Base-by-base conservation (phyloP, 1,140 invertebrate species). In the Sycophaga agraensis region DNA sequence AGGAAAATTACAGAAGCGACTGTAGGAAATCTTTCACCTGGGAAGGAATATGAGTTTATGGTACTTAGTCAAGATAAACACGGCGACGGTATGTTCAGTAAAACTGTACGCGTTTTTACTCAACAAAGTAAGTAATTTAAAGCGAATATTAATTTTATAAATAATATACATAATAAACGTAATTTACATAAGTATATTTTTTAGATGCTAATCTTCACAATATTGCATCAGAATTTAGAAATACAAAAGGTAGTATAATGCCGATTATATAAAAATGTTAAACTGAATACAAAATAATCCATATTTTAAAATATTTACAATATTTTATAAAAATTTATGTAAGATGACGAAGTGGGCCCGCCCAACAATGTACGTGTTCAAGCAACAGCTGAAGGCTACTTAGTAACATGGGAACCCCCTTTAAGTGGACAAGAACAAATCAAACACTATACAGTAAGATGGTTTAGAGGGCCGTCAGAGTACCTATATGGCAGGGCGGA, bases 21-120 rank as follows among this genome's bases (percentile, higher is more conserved):
- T 0, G 84, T 97, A 45, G 86, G 87, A 61, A 88, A 89, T 61
- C 83, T 97, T 53, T 80, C 82, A 35, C 86, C 93, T 6, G 90
- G 89, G 24, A 84, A 86, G 22, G 86, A 90, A 69, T 96, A 97
- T 73, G 93, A 97, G 79, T 91, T 97, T 69, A 93, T 94, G 85
- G 90, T 97, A 28, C 82, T 96, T 21, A 91, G 93, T 63, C 89
- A 93, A 68, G 94, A 96, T 76, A 85, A 88, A 68, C 82, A 89
- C 56, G 94, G 93, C 2, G 92, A 96, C 69, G 93, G 94, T 12
- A 89, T 95, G 80, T 94, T 93, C 72, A 96, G 93, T 73, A 91
- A 93, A 76, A 85, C 90, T 6, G 82, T 96, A 12, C 85, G 85
- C 63, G 86, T 91, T 35, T 84, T 84, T 68, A 96, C 93, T 0